Conservation (phyloP, 2,113 vertebrate species). For the Diglossa brunneiventris region DNA sequence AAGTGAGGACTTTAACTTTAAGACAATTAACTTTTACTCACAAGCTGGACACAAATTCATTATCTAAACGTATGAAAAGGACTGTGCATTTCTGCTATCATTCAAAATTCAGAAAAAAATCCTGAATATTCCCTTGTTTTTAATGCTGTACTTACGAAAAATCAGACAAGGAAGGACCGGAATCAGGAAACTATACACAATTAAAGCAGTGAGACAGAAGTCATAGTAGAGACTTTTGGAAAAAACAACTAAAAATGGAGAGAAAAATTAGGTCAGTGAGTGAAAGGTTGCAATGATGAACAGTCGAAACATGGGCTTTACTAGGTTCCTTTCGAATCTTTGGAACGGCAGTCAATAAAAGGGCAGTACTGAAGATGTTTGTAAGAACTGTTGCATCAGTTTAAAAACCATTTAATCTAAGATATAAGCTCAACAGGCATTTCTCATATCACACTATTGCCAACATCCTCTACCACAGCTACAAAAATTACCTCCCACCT, state of each 20-base stretch:
- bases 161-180: not conserved
- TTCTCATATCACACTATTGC: not conserved
- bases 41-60: not conserved
- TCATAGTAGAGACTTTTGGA: not conserved
- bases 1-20: not conserved
- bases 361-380: not conserved
- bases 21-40: not conserved
- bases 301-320: not conserved
- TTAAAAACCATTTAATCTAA: not conserved
- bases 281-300: not conserved
- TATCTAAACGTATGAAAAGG: not conserved
- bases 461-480: not conserved
- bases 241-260: not conserved
- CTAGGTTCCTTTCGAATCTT: not conserved
- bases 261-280: not conserved
- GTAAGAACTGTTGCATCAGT: not conserved
- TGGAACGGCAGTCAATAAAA: not conserved
- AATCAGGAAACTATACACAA: not conserved
- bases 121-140: not conserved
- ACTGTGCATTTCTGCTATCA: not conserved
- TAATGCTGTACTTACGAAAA: not conserved
- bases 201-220: not conserved
- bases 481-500: not conserved
- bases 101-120: not conserved
- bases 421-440: not conserved